Percentiles rank a stretch among this genome's conserved stretches.
These are phyloP conservation scores for Mamestra configurata DNA, from an alignment of 1,140 invertebrate species.

Conservation along the genomic window DNA sequence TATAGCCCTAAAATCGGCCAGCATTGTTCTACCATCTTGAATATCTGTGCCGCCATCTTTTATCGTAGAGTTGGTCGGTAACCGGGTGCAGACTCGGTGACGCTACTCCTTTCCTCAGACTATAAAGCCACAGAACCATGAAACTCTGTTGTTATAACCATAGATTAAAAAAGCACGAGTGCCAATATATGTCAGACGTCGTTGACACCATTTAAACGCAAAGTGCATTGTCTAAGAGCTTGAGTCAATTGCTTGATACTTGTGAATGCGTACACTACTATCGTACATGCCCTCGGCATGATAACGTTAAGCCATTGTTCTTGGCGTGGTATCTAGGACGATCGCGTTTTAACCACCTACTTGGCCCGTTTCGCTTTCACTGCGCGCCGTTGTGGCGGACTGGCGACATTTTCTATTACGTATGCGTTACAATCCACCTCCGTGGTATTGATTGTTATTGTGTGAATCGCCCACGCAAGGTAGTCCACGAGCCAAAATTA, in stretches of 20 bases:
- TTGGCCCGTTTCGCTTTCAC: constrained; percentile 44
- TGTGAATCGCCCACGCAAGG: constrained; percentile 11
- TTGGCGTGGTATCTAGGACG: constrained; percentile 49
- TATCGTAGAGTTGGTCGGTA: neutral
- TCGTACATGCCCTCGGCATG: constrained; percentile 19
- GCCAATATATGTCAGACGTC: neutral
- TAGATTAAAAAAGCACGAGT: no score
- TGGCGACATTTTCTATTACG: constrained; percentile 42
- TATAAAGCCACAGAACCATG: no score
- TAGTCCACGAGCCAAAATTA: constrained; percentile 33
- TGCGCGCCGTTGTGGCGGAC: neutral
- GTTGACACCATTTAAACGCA: constrained; percentile 1
- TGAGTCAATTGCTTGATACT: neutral
- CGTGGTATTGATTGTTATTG: constrained; percentile 35
- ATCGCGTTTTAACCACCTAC: constrained; percentile 16
- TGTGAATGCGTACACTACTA: neutral
- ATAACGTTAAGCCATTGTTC: constrained; percentile 49
- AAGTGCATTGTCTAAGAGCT: constrained; percentile 23
- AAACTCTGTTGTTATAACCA: no score
- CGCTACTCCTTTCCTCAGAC: neutral
- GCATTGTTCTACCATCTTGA: neutral
- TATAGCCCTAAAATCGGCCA: neutral
- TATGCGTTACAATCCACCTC: constrained; percentile 13
- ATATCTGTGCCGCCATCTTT: neutral
- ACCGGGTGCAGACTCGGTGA: neutral